phyloP scores from a whole-genome alignment of 2,797 vertebrate genomes.

The Myoxocephalus aenaeus region DNA sequence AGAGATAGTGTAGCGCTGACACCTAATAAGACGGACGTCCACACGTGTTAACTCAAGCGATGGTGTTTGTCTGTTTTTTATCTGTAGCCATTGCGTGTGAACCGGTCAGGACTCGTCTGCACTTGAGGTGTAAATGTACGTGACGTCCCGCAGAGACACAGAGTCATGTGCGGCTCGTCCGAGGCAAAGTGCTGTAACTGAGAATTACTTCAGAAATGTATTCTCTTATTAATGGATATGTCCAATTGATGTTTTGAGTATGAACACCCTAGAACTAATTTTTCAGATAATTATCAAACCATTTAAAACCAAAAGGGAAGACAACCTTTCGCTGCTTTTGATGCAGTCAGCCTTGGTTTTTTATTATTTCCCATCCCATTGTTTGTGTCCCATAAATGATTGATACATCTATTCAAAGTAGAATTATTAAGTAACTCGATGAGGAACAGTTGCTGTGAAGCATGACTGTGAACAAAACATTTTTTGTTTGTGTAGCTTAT shows the following conservation, averaged over 20 bases:
- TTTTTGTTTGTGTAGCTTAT: conserved; percentile 35
- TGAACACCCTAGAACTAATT: conserved; percentile 22
- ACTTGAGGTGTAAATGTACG: conserved; percentile 43
- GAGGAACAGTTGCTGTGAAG: conserved; percentile 21
- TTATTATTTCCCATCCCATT: not conserved
- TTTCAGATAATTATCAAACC: conserved; percentile 17
- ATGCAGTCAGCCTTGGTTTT: conserved; percentile 37
- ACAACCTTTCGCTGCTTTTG: conserved; percentile 28
- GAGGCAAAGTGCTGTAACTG: conserved; percentile 48
- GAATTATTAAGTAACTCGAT: conserved; percentile 22
- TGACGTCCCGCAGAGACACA: conserved; percentile 21
- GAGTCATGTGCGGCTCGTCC: conserved; percentile 33
- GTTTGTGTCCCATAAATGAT: conserved; percentile 36
- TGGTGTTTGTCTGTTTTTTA: conserved; percentile 34
- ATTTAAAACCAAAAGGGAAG: conserved; percentile 40
- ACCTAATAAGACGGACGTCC: conserved; percentile 28
- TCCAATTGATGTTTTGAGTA: conserved; percentile 28
- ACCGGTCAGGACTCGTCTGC: conserved; percentile 9
- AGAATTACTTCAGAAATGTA: conserved; percentile 21
- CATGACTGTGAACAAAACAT: conserved; percentile 35
- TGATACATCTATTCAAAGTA: conserved; percentile 14
- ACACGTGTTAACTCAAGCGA: conserved; percentile 15
- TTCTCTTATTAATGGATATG: conserved; percentile 20
- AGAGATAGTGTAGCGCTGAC: conserved; percentile 16
- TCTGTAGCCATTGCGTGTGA: conserved; percentile 15